phyloP scores from a whole-genome alignment of 2,797 vertebrate genomes.

The Chaetodon trifasciatus region DNA sequence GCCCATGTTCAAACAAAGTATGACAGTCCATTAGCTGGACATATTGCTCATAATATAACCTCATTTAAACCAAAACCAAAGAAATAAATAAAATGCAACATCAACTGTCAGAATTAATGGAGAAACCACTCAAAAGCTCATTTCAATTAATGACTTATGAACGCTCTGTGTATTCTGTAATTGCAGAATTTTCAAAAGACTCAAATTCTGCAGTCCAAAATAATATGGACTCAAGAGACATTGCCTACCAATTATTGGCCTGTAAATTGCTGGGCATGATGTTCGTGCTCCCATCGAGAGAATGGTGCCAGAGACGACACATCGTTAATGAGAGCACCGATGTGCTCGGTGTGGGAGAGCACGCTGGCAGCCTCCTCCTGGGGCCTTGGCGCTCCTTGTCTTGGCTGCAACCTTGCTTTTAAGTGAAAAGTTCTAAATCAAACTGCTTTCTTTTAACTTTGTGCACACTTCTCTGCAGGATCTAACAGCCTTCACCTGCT shows the following conservation, averaged over 20 bases:
- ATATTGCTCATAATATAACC: neutral
- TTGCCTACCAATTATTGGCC: conserved; percentile 25
- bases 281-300: conserved; percentile 34
- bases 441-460: conserved; percentile 40
- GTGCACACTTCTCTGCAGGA: conserved; percentile 10
- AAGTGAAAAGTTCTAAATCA: conserved; percentile 53
- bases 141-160: conserved; percentile 19
- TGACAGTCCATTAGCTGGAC: neutral
- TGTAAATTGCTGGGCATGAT: conserved; percentile 54
- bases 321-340: conserved; percentile 53
- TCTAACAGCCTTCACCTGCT: conserved; percentile 30
- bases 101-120: neutral
- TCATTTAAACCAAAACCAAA: neutral
- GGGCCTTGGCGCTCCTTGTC: conserved; percentile 28
- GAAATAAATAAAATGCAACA: neutral
- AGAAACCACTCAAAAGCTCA: neutral
- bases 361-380: conserved; percentile 46
- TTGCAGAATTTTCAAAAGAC: conserved; percentile 29
- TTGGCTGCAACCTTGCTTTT: conserved; percentile 46
- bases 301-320: conserved; percentile 48
- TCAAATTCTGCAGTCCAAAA: conserved; percentile 22
- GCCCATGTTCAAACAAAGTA: neutral
- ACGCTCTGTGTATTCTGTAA: neutral
- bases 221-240: conserved; percentile 39
- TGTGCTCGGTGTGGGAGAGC: conserved; percentile 51